Evolutionary conservation across 2,888 invertebrate genomes (phyloP), one percentile per base, ranked within the genome.

Genomic region (Andrena camellia): DNA sequence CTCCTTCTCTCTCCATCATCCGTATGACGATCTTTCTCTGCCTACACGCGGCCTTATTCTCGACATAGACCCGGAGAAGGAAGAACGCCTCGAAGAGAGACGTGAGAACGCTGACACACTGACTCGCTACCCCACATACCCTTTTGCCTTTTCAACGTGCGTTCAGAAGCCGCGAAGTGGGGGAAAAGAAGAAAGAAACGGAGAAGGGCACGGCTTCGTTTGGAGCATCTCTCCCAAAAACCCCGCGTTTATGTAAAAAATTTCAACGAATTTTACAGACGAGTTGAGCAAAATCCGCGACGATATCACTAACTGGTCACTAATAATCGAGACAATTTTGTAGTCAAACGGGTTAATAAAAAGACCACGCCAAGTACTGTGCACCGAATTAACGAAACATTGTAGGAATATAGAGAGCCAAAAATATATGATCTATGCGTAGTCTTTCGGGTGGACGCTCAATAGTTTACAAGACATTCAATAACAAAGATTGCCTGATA

Each of bases 111-210:
- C 93, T 94, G 94, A 94, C 94, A 94, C 87, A 94, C 94, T 94
- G 93, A 94, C 94, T 94, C 93, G 93, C 93, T 94, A 94, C 92
- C 94, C 94, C 93, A 94, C 94, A 94, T 94, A 94, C 92, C 93
- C 94, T 93, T 93, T 92, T 93, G 89, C 93, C 92, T 93, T 91
- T 91, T 89, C 92, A 81, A 88, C 86, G 86, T 77, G 80, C 70
- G 64, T 70, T 78, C 81, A 59, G 73, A 54, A 20, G 64, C 57
- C 23, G 48, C 59, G 17, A 75, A 63, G 74, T 71, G 78, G 82
- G 85, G 69, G 68, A 52, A 35, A 64, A 63, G 35, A 68, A 52
- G 68, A 57, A 77, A 78, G 77, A 52, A 62, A 68, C 62, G 70
- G 52, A 62, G 64, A 42, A 52, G 42, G 66, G 70, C 59, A 17